A percentile compares a stretch with the other conserved stretches of the same genome.
These are phyloP conservation scores for Trichoplax adhaerens DNA, from an alignment of 37 sponge, comb jelly and placozoan species.

Conservation along the genomic window DNA sequence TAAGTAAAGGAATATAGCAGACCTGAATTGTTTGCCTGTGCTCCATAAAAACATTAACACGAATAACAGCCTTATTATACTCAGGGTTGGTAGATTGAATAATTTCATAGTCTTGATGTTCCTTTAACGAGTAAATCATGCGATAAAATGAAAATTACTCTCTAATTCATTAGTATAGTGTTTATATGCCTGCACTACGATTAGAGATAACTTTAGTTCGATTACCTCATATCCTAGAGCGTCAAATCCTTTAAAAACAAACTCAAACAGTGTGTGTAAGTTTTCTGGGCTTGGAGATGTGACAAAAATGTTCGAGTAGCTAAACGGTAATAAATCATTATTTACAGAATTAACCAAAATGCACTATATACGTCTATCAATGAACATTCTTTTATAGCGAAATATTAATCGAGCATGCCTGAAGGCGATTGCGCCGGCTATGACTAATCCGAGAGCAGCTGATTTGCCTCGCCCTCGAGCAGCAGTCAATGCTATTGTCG, in stretches of 20 bases:
- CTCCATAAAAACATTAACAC: slow-evolving; percentile 73
- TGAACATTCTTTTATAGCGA: neutral
- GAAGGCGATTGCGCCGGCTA: slow-evolving; percentile 78
- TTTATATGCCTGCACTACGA: too few species aligned
- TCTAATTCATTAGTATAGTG: too few species aligned
- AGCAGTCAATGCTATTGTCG: slow-evolving; percentile 88
- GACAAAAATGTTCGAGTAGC: slow-evolving; percentile 90
- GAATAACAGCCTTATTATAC: slow-evolving; percentile 68
- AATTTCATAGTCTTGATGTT: slow-evolving; percentile 75
- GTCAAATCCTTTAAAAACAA: slow-evolving; percentile 87
- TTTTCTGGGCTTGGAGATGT: slow-evolving; percentile 92
- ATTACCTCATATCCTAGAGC: slow-evolving; percentile 39
- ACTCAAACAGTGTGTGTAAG: slow-evolving; percentile 85
- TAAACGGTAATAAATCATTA: slow-evolving; percentile 1
- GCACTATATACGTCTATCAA: neutral
- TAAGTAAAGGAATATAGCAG: neutral
- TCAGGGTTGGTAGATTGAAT: slow-evolving; percentile 83
- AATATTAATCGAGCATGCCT: slow-evolving; percentile 29
- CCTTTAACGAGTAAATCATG: slow-evolving; percentile 5
- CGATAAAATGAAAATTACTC: too few species aligned
- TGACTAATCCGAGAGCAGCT: slow-evolving; percentile 78
- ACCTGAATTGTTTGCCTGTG: slow-evolving; percentile 91
- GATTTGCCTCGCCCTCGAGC: slow-evolving; percentile 90
- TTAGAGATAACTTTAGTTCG: neutral
- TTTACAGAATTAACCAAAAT: too few species aligned